Base-by-base conservation (phyloP, 1,140 invertebrate species). In the Microplitis mediator region DNA sequence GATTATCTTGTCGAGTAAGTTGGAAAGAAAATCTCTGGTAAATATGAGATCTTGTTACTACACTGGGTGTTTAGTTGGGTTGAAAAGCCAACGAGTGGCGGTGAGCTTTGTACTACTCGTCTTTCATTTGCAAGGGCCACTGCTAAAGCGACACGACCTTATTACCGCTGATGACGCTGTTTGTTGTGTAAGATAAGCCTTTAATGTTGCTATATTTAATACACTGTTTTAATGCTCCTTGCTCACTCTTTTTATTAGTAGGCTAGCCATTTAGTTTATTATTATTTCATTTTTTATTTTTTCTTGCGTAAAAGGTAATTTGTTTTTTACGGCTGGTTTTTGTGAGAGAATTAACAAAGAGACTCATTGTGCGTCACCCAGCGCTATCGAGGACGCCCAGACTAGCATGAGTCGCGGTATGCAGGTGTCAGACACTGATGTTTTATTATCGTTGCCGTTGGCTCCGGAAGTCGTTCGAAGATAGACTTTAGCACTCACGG, bases 381-480 rank as follows among this genome's bases (percentile, higher is more conserved):
- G 23, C 23, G 39, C 32, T 66, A 52, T 66, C 23, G 32, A 62
- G 35, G 31, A 36, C 32, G 34, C 9, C 60, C 11, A 34, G 31
- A 35, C 32, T 45, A 11, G 6, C 6, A 45, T 45, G 39, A 9
- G 11, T 9, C 11, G 39, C 11, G 4, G 60, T 13, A 36, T 36
- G 50, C 64, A 66, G 64, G 64, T 66, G 64, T 66, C 64, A 66
- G 50, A 54, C 11, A 35, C 34, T 4, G 8, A 66, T 66, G 64
- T 54, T 66, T 54, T 66, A 66, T 66, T 34, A 66, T 35, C 60
- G 13, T 14, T 8, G 32, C 8, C 32, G 13, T 34, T 11, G 32
- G 13, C 13, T 23, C 50, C 64, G 50, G 64, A 66, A 52, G 45
- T 66, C 32, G 50, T 31, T 11, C 4, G 13, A 31, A 66, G 64